Evolutionary conservation across 2,888 invertebrate species (phyloP).

Genomic region (Drosophila bunnanda): DNA sequence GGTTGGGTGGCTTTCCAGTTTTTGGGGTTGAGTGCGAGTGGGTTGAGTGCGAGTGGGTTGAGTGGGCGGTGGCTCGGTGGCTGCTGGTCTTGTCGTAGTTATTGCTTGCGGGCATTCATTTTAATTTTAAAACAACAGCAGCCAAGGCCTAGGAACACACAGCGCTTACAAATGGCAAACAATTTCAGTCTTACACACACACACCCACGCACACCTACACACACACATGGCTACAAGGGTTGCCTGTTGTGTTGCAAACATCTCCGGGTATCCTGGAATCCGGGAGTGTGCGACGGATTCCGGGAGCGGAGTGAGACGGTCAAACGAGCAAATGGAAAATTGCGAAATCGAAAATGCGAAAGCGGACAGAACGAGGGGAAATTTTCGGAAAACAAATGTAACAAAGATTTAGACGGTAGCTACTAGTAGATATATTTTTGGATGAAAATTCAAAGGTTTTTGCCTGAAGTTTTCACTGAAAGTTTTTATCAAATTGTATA

Average conservation of each 20-base stretch:
- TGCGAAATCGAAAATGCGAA: constrained; percentile 4
- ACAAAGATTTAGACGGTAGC: background rate
- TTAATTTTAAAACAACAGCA: constrained; percentile 81
- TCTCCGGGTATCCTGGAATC: constrained; percentile 19
- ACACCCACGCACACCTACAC: constrained; percentile 22
- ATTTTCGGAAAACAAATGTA: background rate
- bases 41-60: constrained; percentile 20
- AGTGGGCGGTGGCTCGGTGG: constrained; percentile 15
- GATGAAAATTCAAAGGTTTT: background rate
- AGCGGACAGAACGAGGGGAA: background rate
- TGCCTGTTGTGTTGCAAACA: constrained; percentile 54
- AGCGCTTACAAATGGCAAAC: constrained; percentile 81
- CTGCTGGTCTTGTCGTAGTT: constrained; percentile 72
- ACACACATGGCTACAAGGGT: constrained; percentile 57
- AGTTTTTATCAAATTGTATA: background rate
- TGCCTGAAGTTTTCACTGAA: background rate
- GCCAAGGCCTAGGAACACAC: constrained; percentile 71
- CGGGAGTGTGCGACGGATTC: background rate
- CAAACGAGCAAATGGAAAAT: constrained; percentile 31
- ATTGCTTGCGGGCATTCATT: constrained; percentile 81
- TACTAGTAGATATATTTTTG: background rate
- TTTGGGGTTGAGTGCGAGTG: constrained; percentile 6
- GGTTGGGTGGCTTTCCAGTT: constrained; percentile 4
- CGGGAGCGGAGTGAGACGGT: constrained; percentile 36
- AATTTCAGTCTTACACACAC: constrained; percentile 62